Evolutionary conservation across 1,140 invertebrate species (phyloP).

Genomic region (Euura lappo): DNA sequence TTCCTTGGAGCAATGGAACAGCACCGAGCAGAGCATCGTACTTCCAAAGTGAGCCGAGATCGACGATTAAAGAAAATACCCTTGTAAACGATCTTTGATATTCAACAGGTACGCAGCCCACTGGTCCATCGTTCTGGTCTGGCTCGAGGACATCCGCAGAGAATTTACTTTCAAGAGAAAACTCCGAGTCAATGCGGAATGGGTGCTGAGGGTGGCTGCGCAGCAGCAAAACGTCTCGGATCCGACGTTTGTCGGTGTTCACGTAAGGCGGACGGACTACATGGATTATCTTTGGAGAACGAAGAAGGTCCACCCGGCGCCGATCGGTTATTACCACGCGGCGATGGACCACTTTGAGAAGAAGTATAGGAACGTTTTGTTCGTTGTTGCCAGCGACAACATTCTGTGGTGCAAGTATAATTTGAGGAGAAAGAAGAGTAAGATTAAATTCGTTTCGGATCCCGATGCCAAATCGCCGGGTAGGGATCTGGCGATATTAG

Average conservation of each 20-base stretch:
- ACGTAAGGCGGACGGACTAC: slow-evolving; percentile 69
- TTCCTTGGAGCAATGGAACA: slow-evolving; percentile 64
- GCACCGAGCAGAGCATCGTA: slow-evolving; percentile 66
- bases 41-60: slow-evolving; percentile 56
- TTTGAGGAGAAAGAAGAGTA: slow-evolving; percentile 52
- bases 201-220: slow-evolving; percentile 53
- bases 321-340: slow-evolving; percentile 60
- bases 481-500: slow-evolving; percentile 69
- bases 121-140: slow-evolving; percentile 63
- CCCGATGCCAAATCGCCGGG: slow-evolving; percentile 57
- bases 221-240: slow-evolving; percentile 42
- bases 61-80: too few species aligned
- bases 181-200: slow-evolving; percentile 57
- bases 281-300: slow-evolving; percentile 64
- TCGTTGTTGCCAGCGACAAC: slow-evolving; percentile 70
- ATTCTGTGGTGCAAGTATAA: slow-evolving; percentile 66
- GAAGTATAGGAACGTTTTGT: slow-evolving; percentile 62
- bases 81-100: too few species aligned
- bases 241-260: slow-evolving; percentile 64
- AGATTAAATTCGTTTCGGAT: slow-evolving; percentile 62
- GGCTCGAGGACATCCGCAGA: slow-evolving; percentile 63
- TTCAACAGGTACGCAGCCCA: slow-evolving; percentile 56
- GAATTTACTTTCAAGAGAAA: slow-evolving; percentile 64
- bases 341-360: slow-evolving; percentile 65
- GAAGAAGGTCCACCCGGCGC: slow-evolving; percentile 58